Percentiles rank a stretch among this genome's conserved stretches.
These are phyloP conservation scores for Drosophila prostipennis DNA, from an alignment of 2,888 invertebrate genomes.

Conservation along the genomic window DNA sequence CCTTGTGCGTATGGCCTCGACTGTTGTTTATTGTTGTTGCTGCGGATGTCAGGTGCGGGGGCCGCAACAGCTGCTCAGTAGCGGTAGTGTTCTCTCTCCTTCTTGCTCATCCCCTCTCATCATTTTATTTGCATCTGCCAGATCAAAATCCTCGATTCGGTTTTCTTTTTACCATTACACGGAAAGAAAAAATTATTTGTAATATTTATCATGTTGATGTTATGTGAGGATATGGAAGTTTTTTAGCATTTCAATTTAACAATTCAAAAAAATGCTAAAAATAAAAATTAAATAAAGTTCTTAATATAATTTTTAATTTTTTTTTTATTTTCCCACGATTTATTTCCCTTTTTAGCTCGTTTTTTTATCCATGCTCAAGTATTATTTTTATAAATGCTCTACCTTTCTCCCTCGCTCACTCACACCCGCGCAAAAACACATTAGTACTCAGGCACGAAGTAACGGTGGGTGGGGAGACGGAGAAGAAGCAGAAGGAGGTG, in stretches of 20 bases:
- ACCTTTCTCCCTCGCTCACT: conserved; percentile 36
- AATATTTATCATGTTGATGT: too few relatives aligned
- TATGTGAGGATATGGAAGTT: too few relatives aligned
- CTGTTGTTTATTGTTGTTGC: conserved; percentile 16
- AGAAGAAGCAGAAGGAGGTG: conserved; percentile 39
- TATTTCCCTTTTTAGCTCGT: conserved; percentile 6
- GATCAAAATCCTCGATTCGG: conserved; percentile 20
- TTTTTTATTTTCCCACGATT: conserved; percentile 1
- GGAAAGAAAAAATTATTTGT: background rate
- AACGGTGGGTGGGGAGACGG: conserved; percentile 52
- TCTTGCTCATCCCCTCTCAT: background rate
- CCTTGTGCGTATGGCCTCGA: conserved; percentile 73
- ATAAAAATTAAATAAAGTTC: too few relatives aligned
- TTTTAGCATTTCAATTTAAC: too few relatives aligned
- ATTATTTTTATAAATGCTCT: conserved; percentile 69
- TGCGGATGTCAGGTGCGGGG: conserved; percentile 66
- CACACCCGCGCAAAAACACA: conserved; percentile 65
- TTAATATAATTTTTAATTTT: too few relatives aligned
- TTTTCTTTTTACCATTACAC: conserved; percentile 4
- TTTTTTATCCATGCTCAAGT: conserved; percentile 50
- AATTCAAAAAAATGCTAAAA: too few relatives aligned
- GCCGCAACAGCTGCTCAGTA: conserved; percentile 46
- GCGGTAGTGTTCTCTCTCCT: conserved; percentile 1
- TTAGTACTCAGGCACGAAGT: conserved; percentile 79
- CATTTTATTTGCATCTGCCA: conserved; percentile 28